Base-by-base conservation (phyloP, 2,797 vertebrate species). In the Sarcoramphus papa region DNA sequence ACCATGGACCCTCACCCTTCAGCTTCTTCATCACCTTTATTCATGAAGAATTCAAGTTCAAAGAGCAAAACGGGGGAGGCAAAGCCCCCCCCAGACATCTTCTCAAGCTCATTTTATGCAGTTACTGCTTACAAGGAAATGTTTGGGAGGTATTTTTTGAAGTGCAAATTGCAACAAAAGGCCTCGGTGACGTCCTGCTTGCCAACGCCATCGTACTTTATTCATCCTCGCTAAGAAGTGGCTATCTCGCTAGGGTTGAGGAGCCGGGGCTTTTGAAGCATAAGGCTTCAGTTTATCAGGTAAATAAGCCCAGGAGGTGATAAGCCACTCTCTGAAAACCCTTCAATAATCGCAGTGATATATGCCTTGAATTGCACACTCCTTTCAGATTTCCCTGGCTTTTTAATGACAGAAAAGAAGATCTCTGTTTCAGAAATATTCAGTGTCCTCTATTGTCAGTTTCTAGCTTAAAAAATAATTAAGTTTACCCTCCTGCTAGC, bases 371-470 rank as follows among this genome's bases (percentile, higher is more conserved):
- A 82, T 88, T 89, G 37, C 77, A 81, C 77, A 18, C 64, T 83
- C 53, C 84, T 83, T 89, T 90, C 90, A 70, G 62, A 69, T 63
- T 88, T 48, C 63, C 54, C 70, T 0, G 0, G 68, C 86, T 85
- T 91, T 94, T 92, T 89, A 95, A 94, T 82, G 95, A 82, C 85
- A 96, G 90, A 70, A 97, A 92, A 96, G 92, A 88, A 67, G 94
- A 81, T 96, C 77, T 64, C 0, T 0, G 25, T 74, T 90, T 68
- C 65, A 96, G 85, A 94, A 97, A 92, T 54, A 86, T 53, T 94
- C 95, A 83, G 31, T 93, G 93, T 94, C 85, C 64, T 70, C 89
- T 73, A 83, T 95, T 94, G 90, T 94, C 40, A 69, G 57, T 7
- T 78, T 47, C 37, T 51, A 63, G 79, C 96, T 97, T 93, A 93